Conservation (phyloP, 2,797 vertebrate genomes). For the Synanceia verrucosa region DNA sequence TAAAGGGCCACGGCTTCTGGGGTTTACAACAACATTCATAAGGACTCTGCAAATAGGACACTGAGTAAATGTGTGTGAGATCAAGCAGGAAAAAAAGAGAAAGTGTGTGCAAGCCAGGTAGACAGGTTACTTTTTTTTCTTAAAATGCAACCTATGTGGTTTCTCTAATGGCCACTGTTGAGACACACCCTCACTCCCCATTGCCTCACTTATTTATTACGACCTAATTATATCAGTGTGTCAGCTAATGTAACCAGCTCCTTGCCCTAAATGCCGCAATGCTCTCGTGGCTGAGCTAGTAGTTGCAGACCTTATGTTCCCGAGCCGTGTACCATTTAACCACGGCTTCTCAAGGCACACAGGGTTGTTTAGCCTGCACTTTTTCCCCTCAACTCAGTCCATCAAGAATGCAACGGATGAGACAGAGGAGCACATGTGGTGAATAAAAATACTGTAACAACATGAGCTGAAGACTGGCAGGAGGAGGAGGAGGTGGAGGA, state of each 20-base stretch:
- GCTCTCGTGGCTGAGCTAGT: slow-evolving; percentile 53
- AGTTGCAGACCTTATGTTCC: slow-evolving; percentile 62
- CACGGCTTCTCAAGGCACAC: slow-evolving; percentile 46
- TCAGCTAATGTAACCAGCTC: slow-evolving; percentile 57
- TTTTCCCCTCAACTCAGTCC: slow-evolving; percentile 15
- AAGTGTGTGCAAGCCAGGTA: slow-evolving; percentile 41
- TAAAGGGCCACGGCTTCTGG: slow-evolving; percentile 73
- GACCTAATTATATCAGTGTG: slow-evolving; percentile 79
- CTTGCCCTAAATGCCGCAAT: slow-evolving; percentile 73
- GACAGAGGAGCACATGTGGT: slow-evolving; percentile 40
- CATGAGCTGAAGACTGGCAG: slow-evolving; percentile 54
- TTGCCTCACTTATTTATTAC: slow-evolving; percentile 73
- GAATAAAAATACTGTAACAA: slow-evolving; percentile 64
- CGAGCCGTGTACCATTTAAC: slow-evolving; percentile 68
- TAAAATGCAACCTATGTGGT: slow-evolving; percentile 55
- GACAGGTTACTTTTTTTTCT: slow-evolving; percentile 56
- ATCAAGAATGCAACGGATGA: slow-evolving; percentile 59
- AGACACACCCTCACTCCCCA: slow-evolving; percentile 58
- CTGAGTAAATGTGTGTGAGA: slow-evolving; percentile 34
- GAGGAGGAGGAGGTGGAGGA: slow-evolving; percentile 47
- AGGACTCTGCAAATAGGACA: slow-evolving; percentile 77
- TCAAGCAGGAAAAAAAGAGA: slow-evolving; percentile 17
- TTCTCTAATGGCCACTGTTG: slow-evolving; percentile 68
- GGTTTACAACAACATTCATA: slow-evolving; percentile 59
- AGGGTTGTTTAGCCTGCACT: slow-evolving; percentile 54